Evolutionary conservation across 2,113 vertebrate genomes (phyloP), one percentile per base, ranked within the genome.

Genomic region (Chionomys nivalis): DNA sequence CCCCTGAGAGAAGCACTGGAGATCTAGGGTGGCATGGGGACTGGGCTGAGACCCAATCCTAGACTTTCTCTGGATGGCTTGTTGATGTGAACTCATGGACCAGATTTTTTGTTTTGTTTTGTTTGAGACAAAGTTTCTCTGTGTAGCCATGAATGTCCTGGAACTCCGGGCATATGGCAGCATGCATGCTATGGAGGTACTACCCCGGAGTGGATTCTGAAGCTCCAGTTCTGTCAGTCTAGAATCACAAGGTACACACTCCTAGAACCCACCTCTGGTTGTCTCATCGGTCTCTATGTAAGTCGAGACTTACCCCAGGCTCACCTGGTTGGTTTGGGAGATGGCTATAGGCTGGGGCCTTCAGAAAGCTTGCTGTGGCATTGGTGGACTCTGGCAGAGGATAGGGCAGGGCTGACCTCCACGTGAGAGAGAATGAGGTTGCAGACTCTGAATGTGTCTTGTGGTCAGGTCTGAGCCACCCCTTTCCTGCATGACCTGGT

Each of bases 151-250:
- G 55, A 26, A 39, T 39, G 23, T 28, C 23, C n/a, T 42, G 24
- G 79, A 61, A 83, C 79, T 82, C 17, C 3, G 49, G 49, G 12
- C 49, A 52, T 52, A 52, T 52, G 49, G 79, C 0, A n/a, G 79
- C 33, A 1, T 0, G 42, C 75, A 17, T 6, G 5, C 0, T 7
- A 76, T 2, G 28, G 61, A 3, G 1, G 5, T 68, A 13, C 26
- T 12, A 8, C 42, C 49, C 4, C 0, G 23, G 26, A 7, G 12
- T 8, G 31, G 7, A 13, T 26, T 21, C 87, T 76, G 58, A 68
- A 39, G 47, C 1, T 28, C 21, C 24, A 49, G 16, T 19, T 17
- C 44, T 33, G 3, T 1, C 31, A 1, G 63, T 13, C 49, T 9
- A n/a, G 78, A n/a, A 33, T 47, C 75, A 65, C 24, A 72, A 24